Base-by-base conservation (phyloP, 1,140 invertebrate species). In the Bombus waltoni region DNA sequence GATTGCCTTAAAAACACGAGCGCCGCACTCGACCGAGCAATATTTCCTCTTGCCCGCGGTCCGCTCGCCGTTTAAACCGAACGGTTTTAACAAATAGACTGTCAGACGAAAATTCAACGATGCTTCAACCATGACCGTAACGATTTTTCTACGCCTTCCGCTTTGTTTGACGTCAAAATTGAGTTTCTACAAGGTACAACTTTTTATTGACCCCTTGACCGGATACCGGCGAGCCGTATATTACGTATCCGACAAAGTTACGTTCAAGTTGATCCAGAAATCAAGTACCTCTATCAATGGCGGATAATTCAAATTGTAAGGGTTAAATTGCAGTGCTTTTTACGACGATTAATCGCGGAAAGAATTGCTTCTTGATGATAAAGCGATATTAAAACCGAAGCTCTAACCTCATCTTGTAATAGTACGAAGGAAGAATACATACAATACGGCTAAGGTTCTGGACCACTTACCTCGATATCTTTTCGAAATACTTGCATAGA, bases 51-150 rank as follows among this genome's bases (percentile, higher is more conserved):
- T 40, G 38, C 59, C 9, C 25, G 72, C 15, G 32, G 42, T 32
- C 2, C 44, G 42, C 4, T n/a, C 42, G 32, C 44, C 73, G 76
- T 65, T 78, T 62, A n/a, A 77, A 62, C 28, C 53, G 57, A 40
- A n/a, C 74, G 13, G 74, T 65, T 32, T 78, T 65, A 78, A 78
- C 76, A 65, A 65, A 78, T 78, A 78, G 76, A 78, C 76, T 78
- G 76, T 65, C 59, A 65, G 59, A 78, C 44, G 59, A 42, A 75
- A 65, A 65, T 78, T 78, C 76, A 32, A 65, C 76, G 76, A 78
- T 78, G 40, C 40, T 44, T 66, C 59, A 35, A 65, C 59, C 76
- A 59, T 65, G 59, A 78, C 59, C 75, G 38, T 15, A 18, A n/a
- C 75, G 57, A 77, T 65, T 78, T 78, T 78, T 65, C 76, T 42